These are phyloP conservation scores for Beaufortia kweichowensis DNA, from an alignment of 2,113 vertebrate species.

Conservation along the genomic window DNA sequence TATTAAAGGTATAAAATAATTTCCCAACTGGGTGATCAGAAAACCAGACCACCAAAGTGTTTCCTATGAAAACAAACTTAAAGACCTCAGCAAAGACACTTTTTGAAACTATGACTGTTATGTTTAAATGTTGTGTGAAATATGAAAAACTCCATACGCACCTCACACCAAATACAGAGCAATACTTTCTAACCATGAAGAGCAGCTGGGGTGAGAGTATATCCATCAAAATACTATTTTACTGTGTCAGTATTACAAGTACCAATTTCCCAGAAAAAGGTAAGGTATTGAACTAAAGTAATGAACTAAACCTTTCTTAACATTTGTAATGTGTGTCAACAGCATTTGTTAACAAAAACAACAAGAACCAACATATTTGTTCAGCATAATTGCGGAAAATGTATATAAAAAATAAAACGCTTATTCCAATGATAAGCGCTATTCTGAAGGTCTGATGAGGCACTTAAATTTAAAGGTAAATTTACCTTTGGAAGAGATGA, in stretches of 20 bases:
- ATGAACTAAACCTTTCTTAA: neutral
- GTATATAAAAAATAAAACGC: slow-evolving; percentile 5
- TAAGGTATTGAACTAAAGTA: neutral
- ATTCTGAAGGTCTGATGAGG: neutral
- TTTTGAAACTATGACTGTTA: slow-evolving; percentile 21
- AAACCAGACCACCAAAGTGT: neutral
- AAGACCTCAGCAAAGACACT: neutral
- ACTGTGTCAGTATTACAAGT: neutral
- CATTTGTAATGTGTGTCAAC: neutral
- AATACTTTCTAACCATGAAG: neutral
- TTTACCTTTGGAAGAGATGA: slow-evolving; percentile 13
- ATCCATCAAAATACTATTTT: slow-evolving; percentile 15
- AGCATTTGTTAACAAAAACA: neutral
- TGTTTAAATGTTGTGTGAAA: neutral
- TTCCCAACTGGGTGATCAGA: slow-evolving; percentile 11
- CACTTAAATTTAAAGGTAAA: slow-evolving; percentile 23
- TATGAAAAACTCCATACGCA: neutral
- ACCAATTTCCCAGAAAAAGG: slow-evolving; percentile 13
- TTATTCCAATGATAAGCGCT: neutral
- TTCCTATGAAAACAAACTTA: neutral
- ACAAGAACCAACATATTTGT: slow-evolving; percentile 3
- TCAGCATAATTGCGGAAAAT: neutral
- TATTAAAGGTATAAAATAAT: slow-evolving; percentile 5
- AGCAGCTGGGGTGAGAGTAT: neutral
- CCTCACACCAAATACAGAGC: neutral